Evolutionary conservation across 2,888 invertebrate species (phyloP).

Genomic region (Resseliella maxima): DNA sequence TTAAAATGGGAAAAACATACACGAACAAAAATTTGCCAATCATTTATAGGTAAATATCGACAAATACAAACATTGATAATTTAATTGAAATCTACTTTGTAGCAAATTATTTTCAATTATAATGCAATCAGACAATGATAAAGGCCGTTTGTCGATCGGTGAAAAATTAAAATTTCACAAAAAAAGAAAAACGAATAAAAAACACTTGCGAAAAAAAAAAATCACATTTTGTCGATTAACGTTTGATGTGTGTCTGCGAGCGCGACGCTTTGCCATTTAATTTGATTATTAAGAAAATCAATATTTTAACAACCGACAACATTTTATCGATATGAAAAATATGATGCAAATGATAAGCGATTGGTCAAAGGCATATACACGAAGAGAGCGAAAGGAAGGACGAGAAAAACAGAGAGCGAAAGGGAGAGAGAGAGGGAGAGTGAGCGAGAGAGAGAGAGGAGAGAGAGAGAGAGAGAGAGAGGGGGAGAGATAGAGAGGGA

Average conservation of each 20-base stretch:
- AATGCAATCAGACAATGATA: neutral
- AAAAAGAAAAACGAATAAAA: neutral
- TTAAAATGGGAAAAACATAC: too few species aligned
- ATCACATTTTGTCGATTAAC: slow-evolving; percentile 8
- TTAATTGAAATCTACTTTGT: neutral
- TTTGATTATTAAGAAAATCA: neutral
- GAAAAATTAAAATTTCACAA: neutral
- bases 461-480: too few species aligned
- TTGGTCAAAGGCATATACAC: neutral
- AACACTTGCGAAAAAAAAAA: neutral
- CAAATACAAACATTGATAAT: neutral
- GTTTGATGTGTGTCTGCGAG: slow-evolving; percentile 12
- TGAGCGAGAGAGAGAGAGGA: neutral
- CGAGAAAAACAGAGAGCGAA: neutral
- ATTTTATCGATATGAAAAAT: neutral
- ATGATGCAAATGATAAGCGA: neutral
- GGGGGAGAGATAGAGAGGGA: neutral
- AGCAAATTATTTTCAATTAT: slow-evolving; percentile 36
- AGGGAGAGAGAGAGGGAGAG: too few species aligned
- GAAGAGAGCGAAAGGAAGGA: neutral
- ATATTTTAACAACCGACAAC: neutral
- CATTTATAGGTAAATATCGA: neutral
- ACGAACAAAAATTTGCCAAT: neutral
- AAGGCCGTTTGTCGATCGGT: neutral
- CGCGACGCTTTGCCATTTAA: neutral